Conservation (phyloP, 1,140 invertebrate species). For the Episyrphus balteatus region DNA sequence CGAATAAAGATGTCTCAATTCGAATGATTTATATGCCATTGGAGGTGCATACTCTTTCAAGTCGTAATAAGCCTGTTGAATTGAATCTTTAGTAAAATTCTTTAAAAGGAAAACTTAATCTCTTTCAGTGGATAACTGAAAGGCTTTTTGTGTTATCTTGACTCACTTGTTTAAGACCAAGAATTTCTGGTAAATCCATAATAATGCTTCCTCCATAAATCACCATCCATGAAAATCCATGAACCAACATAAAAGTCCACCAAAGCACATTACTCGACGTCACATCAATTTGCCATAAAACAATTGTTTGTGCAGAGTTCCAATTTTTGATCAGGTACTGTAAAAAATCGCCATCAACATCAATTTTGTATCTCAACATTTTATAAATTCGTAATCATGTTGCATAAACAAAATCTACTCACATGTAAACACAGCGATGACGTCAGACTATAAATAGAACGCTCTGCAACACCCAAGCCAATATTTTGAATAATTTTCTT, state of each 20-base stretch:
- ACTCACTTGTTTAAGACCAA: constrained; percentile 46
- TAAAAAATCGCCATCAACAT: constrained; percentile 12
- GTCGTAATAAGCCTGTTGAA: constrained; percentile 21
- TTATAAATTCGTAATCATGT: background rate
- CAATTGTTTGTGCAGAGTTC: constrained; percentile 34
- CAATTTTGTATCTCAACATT: constrained; percentile 10
- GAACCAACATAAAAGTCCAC: constrained; percentile 39
- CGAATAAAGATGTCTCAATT: constrained; percentile 22
- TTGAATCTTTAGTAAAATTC: background rate
- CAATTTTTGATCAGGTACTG: constrained; percentile 38
- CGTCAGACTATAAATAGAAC: constrained; percentile 42
- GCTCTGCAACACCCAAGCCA: constrained; percentile 35
- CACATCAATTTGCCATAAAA: constrained; percentile 41
- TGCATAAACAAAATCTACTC: constrained; percentile 4
- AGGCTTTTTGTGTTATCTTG: background rate
- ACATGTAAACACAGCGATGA: constrained; percentile 35
- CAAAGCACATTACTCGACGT: constrained; percentile 32
- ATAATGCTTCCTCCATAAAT: constrained; percentile 49
- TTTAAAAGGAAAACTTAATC: no score
- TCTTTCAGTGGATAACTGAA: no score
- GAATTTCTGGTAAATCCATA: constrained; percentile 48
- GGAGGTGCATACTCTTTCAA: constrained; percentile 18
- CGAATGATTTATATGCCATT: constrained; percentile 21
- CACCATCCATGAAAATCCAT: constrained; percentile 46
- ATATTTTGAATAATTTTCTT: constrained; percentile 36